Conservation (phyloP, 2,888 invertebrate genomes). For the Torymus auratus region DNA sequence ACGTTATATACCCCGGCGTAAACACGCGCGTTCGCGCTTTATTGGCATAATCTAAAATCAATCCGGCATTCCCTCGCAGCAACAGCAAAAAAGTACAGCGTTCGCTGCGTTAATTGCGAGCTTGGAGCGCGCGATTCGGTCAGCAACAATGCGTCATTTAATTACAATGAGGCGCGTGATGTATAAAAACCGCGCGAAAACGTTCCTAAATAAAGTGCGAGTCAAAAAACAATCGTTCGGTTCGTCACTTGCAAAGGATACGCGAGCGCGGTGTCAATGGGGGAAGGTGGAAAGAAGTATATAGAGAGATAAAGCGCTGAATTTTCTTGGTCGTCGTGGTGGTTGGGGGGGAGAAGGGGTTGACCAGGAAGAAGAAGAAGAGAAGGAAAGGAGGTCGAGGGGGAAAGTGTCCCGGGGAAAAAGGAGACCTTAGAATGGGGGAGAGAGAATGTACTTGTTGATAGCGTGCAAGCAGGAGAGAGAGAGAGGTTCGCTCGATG, state of each 20-base stretch:
- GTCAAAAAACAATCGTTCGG: too few species aligned
- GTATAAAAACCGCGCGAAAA: too few species aligned
- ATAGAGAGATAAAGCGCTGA: neutral
- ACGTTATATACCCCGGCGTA: too few species aligned
- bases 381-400: constrained; percentile 13
- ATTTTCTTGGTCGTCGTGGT: neutral
- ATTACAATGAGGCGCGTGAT: constrained; percentile 33
- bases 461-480: neutral
- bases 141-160: constrained; percentile 55
- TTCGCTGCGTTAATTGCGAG: constrained; percentile 9
- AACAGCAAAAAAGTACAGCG: neutral
- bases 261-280: neutral
- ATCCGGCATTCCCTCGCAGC: too few species aligned
- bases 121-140: constrained; percentile 39
- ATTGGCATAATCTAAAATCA: too few species aligned
- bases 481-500: too few species aligned
- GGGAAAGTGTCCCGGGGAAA: constrained; percentile 10
- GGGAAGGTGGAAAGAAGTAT: neutral
- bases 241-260: too few species aligned
- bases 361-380: constrained; percentile 4
- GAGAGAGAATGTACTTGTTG: constrained; percentile 23
- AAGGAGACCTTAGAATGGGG: neutral
- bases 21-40: too few species aligned
- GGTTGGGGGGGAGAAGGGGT: neutral
- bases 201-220: neutral